phyloP scores from a whole-genome alignment of 2,888 invertebrate genomes.

The Epistrophe grossulariae region DNA sequence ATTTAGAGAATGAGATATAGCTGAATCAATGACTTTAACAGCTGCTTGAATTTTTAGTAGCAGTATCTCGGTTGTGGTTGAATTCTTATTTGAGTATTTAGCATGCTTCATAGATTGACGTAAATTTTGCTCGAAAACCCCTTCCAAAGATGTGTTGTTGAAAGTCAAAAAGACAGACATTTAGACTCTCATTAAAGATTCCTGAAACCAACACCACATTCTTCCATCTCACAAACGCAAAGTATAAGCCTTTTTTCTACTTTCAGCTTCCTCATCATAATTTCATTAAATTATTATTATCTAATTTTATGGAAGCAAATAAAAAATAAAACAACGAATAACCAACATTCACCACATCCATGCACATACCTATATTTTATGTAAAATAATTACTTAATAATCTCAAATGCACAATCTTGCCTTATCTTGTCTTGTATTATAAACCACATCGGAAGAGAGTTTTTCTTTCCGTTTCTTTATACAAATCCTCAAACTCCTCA shows the following conservation, averaged over 20 bases:
- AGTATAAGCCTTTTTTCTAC: background rate
- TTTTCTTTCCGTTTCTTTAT: slow-evolving; percentile 31
- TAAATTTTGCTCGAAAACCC: no score
- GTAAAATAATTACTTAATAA: slow-evolving; percentile 21
- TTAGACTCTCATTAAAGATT: no score
- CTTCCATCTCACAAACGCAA: background rate
- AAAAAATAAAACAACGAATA: background rate
- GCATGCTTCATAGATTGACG: no score
- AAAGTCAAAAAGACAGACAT: no score
- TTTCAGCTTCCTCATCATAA: background rate
- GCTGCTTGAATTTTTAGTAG: no score
- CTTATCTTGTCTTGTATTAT: background rate
- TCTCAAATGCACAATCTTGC: slow-evolving; percentile 28
- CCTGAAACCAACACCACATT: no score
- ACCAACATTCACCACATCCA: background rate
- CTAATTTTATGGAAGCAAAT: background rate
- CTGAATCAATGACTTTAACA: no score
- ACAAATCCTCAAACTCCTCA: background rate
- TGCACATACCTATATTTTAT: background rate
- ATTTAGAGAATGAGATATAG: no score
- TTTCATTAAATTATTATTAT: background rate
- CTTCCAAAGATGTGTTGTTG: no score
- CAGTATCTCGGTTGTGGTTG: no score
- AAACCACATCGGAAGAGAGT: slow-evolving; percentile 28
- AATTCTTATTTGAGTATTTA: no score